Evolutionary conservation across 2,888 invertebrate genomes (phyloP).

Genomic region (Volucella inflata): DNA sequence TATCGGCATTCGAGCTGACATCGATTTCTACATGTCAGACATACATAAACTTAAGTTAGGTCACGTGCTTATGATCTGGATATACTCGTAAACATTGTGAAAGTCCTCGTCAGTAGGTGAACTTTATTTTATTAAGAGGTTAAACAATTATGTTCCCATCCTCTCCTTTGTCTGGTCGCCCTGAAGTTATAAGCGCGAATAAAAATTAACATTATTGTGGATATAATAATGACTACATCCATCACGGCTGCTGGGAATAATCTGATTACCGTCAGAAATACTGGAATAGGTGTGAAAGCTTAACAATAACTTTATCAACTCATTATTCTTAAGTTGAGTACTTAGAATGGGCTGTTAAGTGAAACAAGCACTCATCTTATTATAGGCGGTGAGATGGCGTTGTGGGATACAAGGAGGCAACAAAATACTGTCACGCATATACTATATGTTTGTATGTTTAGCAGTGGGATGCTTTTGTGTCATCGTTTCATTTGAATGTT

Average conservation of each 20-base stretch:
- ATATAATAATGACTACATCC: slow-evolving; percentile 8
- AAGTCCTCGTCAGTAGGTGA: slow-evolving; percentile 28
- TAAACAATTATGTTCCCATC: slow-evolving; percentile 19
- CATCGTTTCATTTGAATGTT: no score
- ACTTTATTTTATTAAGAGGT: slow-evolving; percentile 10
- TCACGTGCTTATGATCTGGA: slow-evolving; percentile 23
- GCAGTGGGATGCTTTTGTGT: no score
- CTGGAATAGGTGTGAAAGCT: slow-evolving; percentile 33
- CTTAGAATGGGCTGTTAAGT: slow-evolving; percentile 1
- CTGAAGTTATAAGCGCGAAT: neutral
- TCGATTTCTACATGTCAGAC: no score
- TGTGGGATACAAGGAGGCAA: neutral
- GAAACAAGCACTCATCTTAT: neutral
- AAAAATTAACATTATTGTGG: slow-evolving; percentile 32
- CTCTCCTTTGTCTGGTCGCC: slow-evolving; percentile 1
- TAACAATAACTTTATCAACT: slow-evolving; percentile 22
- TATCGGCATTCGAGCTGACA: no score
- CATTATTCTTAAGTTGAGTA: slow-evolving; percentile 18
- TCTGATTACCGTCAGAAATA: slow-evolving; percentile 1
- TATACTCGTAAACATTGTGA: slow-evolving; percentile 39
- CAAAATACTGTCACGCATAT: no score
- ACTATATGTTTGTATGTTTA: no score
- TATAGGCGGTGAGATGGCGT: neutral
- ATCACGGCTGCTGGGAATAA: slow-evolving; percentile 9
- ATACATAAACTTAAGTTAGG: neutral